Evolutionary conservation across 2,888 invertebrate species (phyloP), one percentile per base, ranked within the genome.

Genomic region (Octonoba sinensis): DNA sequence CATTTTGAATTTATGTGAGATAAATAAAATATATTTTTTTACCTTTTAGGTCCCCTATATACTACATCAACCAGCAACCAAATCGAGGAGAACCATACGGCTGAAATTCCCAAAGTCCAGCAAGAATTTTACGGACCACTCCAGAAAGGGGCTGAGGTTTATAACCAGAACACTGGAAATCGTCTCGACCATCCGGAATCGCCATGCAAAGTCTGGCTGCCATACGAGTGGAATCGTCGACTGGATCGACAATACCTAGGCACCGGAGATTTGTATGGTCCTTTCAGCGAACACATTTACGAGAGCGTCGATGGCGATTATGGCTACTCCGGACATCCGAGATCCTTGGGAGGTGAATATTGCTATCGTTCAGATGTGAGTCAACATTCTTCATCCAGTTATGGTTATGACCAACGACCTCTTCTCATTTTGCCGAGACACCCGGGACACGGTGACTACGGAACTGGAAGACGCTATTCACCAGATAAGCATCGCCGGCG

Each of bases 221-320:
- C 82, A 15, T 82, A 82, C 22, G 82, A 82, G 24, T 82, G 82
- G 82, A 75, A 76, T 18, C 65, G 72, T n/a, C 82, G 82, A 20
- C 47, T 82, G 66, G 82, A 82, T 62, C 71, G 82, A 15, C 82
- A 82, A 62, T 82, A 82, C 44, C 51, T 82, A 8, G 82, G 82
- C 54, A 82, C 82, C 20, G 82, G 82, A 0, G 82, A 82, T 3
- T 27, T 82, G 22, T 82, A 82, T 49, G 82, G 82, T 8, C 82
- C 82, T 12, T 82, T 82, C 46, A 82, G 71, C 96, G 85, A 85
- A 66, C 85, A 85, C 62, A 85, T 85, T 18, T 85, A 85, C 49
- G 85, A 85, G 49, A 76, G 84, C 46, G 85, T 85, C 22, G 85
- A 85, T 44, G 85, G 83, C 27, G 85, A 85, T 67, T 84, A 83